Evolutionary conservation across 2,888 invertebrate species (phyloP).

Genomic region (Clunio marinus): DNA sequence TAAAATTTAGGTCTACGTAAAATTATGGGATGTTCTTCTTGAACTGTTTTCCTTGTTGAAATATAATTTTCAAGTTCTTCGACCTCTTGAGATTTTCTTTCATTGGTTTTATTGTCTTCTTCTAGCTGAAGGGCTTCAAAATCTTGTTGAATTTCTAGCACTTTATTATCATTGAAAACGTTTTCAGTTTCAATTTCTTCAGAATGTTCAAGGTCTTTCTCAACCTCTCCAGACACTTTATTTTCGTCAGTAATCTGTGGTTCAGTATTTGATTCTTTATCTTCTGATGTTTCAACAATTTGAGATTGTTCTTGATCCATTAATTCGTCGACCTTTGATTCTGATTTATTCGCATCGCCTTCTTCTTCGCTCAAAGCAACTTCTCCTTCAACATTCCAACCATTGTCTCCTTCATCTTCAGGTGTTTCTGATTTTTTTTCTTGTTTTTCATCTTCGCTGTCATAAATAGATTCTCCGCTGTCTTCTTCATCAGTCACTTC

Average conservation of each 20-base stretch:
- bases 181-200: not conserved
- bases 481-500: constrained; percentile 14
- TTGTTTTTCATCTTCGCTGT: constrained; percentile 7
- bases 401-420: constrained; percentile 24
- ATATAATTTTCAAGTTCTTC: not conserved
- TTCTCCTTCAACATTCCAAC: not conserved
- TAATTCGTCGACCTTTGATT: not conserved
- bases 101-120: no score
- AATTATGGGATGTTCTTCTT: constrained; percentile 4
- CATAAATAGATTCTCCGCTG: not conserved
- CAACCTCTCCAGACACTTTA: not conserved
- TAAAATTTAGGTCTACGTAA: constrained; percentile 14
- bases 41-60: not conserved
- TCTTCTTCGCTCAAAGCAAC: not conserved
- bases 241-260: not conserved
- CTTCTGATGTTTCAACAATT: constrained; percentile 5
- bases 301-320: not conserved
- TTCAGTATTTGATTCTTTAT: not conserved
- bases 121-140: no score
- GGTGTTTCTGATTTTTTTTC: not conserved
- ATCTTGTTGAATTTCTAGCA: no score
- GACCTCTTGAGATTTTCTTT: not conserved
- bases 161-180: not conserved
- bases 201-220: not conserved
- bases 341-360: not conserved